phyloP scores from a whole-genome alignment of 2,113 vertebrate species.

The Propithecus coquereli region DNA sequence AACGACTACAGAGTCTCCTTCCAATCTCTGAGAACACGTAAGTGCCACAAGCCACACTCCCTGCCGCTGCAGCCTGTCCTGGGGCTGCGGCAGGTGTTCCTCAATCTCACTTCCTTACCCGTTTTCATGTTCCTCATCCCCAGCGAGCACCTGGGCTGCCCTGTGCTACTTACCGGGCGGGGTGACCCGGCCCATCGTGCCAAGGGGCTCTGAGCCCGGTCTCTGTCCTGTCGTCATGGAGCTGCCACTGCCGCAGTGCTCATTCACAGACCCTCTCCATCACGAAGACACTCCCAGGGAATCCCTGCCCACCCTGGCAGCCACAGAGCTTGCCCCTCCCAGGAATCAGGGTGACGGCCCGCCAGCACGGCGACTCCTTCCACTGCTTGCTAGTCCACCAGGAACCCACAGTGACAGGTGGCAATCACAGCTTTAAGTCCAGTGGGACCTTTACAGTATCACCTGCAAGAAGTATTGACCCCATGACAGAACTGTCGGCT shows the following conservation, averaged over 20 bases:
- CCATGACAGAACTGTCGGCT: not conserved
- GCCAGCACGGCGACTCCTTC: accelerated
- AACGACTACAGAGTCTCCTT: not conserved
- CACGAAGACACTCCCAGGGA: not conserved
- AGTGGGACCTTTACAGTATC: not conserved
- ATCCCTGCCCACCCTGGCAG: not conserved
- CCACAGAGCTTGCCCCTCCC: not conserved
- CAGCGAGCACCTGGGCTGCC: not conserved
- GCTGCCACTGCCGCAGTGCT: not conserved
- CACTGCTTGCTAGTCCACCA: not conserved
- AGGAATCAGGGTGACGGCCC: too few relatives aligned
- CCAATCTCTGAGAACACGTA: not conserved
- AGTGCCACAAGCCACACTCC: not conserved
- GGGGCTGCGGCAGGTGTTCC: not conserved
- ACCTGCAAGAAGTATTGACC: not conserved
- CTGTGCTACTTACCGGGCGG: not conserved
- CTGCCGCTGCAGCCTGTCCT: not conserved
- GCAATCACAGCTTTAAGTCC: not conserved
- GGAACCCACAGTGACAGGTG: not conserved
- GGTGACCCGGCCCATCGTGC: too few relatives aligned
- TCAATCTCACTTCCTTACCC: not conserved
- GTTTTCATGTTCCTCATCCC: accelerated
- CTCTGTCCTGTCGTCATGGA: not conserved
- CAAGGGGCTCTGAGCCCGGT: not conserved
- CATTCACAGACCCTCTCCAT: not conserved